Conservation (phyloP, 2,113 vertebrate species). For the Aegithalos caudatus region DNA sequence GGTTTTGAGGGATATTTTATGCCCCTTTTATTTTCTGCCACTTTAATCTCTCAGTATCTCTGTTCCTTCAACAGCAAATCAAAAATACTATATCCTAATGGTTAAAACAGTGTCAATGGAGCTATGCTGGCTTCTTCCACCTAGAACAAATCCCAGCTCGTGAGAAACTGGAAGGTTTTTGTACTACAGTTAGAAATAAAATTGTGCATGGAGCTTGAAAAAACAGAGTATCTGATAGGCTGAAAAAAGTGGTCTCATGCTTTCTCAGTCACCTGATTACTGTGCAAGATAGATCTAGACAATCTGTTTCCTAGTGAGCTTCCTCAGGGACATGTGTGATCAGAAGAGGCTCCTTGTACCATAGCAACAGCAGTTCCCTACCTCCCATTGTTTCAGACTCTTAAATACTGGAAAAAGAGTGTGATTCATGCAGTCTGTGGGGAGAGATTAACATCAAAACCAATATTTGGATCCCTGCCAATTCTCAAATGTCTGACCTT, state of each 20-base stretch:
- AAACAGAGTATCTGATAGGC: not conserved
- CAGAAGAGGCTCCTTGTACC: not conserved
- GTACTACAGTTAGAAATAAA: not conserved
- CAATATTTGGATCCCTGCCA: not conserved
- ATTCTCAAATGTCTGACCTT: not conserved
- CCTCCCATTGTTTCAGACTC: slow-evolving; percentile 5
- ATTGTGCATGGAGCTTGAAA: not conserved
- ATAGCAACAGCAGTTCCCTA: slow-evolving; percentile 17
- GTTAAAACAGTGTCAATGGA: not conserved
- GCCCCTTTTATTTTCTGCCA: not conserved
- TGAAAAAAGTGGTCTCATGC: not conserved
- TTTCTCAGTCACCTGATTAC: not conserved
- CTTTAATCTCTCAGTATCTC: not conserved
- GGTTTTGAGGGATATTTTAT: not conserved
- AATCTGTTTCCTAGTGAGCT: not conserved
- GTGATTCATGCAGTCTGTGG: not conserved
- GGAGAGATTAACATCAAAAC: not conserved
- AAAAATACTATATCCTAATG: not conserved
- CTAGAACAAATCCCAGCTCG: not conserved
- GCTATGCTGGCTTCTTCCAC: not conserved
- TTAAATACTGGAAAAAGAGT: not conserved
- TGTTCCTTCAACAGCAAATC: not conserved
- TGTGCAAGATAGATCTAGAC: not conserved
- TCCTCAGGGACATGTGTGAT: slow-evolving; percentile 8
- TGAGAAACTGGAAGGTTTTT: not conserved